Evolutionary conservation across 1,140 invertebrate genomes (phyloP), one percentile per base, ranked within the genome.

Genomic region (Belonocnema kinseyi): DNA sequence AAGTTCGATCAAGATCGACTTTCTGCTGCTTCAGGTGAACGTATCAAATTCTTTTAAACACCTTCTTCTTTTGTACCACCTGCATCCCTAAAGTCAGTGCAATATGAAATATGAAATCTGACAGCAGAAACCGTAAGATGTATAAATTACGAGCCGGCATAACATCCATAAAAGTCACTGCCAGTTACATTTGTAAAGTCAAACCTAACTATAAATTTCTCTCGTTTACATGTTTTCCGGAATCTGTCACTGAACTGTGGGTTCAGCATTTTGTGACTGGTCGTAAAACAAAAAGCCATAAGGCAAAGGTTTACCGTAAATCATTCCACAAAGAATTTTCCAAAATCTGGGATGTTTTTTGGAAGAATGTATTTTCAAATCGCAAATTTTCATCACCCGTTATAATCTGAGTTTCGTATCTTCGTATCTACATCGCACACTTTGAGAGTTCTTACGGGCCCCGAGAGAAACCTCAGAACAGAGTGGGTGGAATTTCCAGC

Each of bases 401-500:
- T 87, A 85, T 72, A 80, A 17, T 52, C 76, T 50, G 76, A 77
- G 77, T 80, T 82, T 81, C 78, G 77, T 75, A 70, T 53, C 53
- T 77, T 11, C 40, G 40, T 46, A 46, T 46, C 40, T 46, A 46
- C 40, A 46, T 46, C 40, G 74, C 76, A 81, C 78, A 82, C 78
- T 80, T 78, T 82, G 80, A 84, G 77, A 85, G 79, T 85, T 82
- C 81, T 86, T 80, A 80, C 79, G 80, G 78, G 80, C 73, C 77
- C 79, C 77, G 66, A 75, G 83, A 83, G 83, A 87, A 87, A 85
- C 85, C 85, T 82, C 80, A 79, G 76, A 85, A 85, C 82, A 77
- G 80, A 80, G 84, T 86, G 84, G 85, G 85, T 87, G 86, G 87
- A 88, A 88, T 88, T 66, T 90, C 84, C 86, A 85, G 80, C 75